Evolutionary conservation across 64 coral and sea anemone genomes (phyloP).

Genomic region (Stichodactyla helianthus): DNA sequence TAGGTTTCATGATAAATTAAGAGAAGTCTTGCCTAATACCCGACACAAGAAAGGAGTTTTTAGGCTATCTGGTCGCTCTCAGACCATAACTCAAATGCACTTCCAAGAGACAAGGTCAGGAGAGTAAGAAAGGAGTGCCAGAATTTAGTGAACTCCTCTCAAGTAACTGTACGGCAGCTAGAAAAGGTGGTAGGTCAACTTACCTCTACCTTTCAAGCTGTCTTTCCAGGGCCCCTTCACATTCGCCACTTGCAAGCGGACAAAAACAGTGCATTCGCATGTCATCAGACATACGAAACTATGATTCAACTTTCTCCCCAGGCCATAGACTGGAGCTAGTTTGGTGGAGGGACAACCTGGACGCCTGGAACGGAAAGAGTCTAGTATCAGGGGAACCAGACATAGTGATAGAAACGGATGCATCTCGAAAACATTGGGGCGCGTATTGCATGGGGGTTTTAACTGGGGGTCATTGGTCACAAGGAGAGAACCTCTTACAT

Average conservation of each 20-base stretch:
- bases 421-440: slow-evolving; percentile 33
- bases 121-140: background rate
- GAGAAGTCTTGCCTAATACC: slow-evolving; percentile 15
- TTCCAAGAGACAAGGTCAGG: background rate
- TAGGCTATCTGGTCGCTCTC: no score
- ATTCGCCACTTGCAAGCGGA: slow-evolving; percentile 31
- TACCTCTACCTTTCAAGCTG: no score
- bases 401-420: slow-evolving; percentile 60
- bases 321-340: background rate
- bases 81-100: background rate
- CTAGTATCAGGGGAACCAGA: slow-evolving; percentile 33
- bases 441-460: slow-evolving; percentile 56
- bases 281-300: background rate
- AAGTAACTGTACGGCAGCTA: background rate
- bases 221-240: background rate
- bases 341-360: slow-evolving; percentile 47
- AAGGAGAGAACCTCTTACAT: background rate
- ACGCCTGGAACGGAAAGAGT: slow-evolving; percentile 8
- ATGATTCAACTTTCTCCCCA: background rate
- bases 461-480: slow-evolving; percentile 25
- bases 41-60: slow-evolving; percentile 6
- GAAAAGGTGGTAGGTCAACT: no score
- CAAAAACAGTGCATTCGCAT: slow-evolving; percentile 10
- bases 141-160: background rate
- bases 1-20: slow-evolving; percentile 34